Conservation (phyloP, 2,113 vertebrate species). For the Misgurnus mizolepis region DNA sequence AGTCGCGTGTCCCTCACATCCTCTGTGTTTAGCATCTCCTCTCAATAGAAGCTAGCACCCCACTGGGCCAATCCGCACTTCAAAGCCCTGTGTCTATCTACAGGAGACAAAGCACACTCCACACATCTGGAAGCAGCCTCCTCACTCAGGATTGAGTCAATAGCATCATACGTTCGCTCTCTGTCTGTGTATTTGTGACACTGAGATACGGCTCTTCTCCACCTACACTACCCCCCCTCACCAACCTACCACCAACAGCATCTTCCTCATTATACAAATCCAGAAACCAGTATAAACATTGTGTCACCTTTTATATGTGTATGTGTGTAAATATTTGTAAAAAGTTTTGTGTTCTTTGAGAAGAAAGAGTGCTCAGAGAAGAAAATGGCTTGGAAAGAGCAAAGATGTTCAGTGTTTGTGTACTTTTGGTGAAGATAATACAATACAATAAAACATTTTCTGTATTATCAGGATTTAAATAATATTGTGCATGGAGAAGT, state of each 20-base stretch:
- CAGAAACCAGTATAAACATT: slow-evolving; percentile 28
- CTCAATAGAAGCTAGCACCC: slow-evolving; percentile 87
- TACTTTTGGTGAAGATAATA: not conserved
- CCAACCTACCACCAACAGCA: too few relatives aligned
- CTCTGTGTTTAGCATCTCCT: slow-evolving; percentile 87
- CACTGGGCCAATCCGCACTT: slow-evolving; percentile 93
- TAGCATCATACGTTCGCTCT: slow-evolving; percentile 69
- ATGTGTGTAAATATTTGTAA: not conserved
- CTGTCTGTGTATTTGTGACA: slow-evolving; percentile 75
- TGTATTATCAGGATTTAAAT: not conserved
- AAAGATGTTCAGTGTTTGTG: slow-evolving; percentile 59
- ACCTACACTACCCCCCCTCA: slow-evolving; percentile 48
- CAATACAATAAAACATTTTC: not conserved
- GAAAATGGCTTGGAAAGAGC: not conserved
- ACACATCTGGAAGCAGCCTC: slow-evolving; percentile 87
- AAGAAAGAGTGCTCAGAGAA: not conserved
- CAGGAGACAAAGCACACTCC: slow-evolving; percentile 90
- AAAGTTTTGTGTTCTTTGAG: not conserved
- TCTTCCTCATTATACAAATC: slow-evolving; percentile 45
- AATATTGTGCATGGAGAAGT: too few relatives aligned
- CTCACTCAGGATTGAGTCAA: slow-evolving; percentile 89
- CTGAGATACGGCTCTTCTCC: slow-evolving; percentile 75
- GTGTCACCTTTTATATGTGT: not conserved
- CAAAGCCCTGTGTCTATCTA: slow-evolving; percentile 93
- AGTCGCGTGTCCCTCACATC: slow-evolving; percentile 79